Evolutionary conservation across 2,113 vertebrate genomes (phyloP).

Genomic region (Bos javanicus): DNA sequence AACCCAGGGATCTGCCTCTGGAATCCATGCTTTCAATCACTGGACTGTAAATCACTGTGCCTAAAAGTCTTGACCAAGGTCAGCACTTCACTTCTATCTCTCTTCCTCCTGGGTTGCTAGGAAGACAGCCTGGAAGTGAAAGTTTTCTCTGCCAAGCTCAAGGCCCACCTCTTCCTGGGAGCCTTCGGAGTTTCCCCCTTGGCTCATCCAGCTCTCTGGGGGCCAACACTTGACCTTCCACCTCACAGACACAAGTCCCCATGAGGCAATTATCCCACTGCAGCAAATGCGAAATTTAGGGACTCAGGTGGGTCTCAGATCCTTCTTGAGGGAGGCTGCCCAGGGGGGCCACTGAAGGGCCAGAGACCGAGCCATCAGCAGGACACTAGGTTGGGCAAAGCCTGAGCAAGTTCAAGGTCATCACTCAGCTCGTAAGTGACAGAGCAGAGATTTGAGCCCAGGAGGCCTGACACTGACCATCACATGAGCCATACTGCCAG

Average conservation of each 20-base stretch:
- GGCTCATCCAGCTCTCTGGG: not conserved
- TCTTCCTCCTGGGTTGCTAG: not conserved
- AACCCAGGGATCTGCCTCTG: not conserved
- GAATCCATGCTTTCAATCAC: not conserved
- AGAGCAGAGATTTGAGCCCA: not conserved
- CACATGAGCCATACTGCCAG: not conserved
- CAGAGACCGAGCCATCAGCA: not conserved
- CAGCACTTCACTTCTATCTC: not conserved
- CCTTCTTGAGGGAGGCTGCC: not conserved
- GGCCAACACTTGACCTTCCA: not conserved
- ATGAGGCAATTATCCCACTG: not conserved
- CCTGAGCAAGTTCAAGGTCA: not conserved
- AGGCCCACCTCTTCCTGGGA: not conserved
- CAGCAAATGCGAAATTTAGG: not conserved
- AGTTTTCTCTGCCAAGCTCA: not conserved
- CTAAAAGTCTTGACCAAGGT: not conserved
- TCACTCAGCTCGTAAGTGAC: not conserved
- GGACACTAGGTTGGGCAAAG: not conserved
- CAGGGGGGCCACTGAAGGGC: not conserved
- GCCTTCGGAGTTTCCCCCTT: not conserved
- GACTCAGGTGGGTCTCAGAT: not conserved
- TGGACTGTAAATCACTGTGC: not conserved
- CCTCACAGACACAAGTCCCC: not conserved
- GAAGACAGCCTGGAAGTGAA: not conserved
- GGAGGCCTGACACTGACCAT: not conserved